Evolutionary conservation across 2,888 invertebrate genomes (phyloP).

Genomic region (Seira ritae): DNA sequence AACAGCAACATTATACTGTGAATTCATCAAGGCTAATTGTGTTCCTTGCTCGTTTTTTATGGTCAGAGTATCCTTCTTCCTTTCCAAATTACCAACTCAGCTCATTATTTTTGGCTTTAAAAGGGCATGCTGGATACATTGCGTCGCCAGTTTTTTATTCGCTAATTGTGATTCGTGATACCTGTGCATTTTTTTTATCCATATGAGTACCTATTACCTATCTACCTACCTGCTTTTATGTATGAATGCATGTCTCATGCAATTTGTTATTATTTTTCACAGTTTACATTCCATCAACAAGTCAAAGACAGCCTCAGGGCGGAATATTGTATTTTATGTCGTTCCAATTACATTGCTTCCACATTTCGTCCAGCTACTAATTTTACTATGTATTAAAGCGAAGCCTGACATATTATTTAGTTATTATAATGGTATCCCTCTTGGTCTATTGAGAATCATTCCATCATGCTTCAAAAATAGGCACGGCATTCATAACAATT

Average conservation of each 20-base stretch:
- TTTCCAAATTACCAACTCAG: neutral
- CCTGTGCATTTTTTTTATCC: neutral
- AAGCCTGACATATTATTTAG: neutral
- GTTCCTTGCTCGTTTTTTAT: neutral
- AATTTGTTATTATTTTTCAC: neutral
- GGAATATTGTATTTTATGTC: neutral
- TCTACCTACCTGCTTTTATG: neutral
- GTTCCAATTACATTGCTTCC: neutral
- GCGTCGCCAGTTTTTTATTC: neutral
- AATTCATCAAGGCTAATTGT: neutral
- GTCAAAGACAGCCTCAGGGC: too few species aligned
- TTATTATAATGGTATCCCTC: neutral
- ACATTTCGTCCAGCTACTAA: neutral
- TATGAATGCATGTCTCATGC: neutral
- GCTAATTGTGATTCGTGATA: neutral
- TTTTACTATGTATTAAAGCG: neutral
- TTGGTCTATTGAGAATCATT: too few species aligned
- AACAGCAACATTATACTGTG: neutral
- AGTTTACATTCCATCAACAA: too few species aligned
- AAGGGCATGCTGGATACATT: neutral
- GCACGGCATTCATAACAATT: neutral
- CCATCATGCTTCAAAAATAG: neutral
- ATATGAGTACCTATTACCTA: too few species aligned
- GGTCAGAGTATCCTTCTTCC: neutral
- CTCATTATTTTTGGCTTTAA: neutral